Conservation (phyloP, 2,888 invertebrate genomes). For the Scotopteryx bipunctaria region DNA sequence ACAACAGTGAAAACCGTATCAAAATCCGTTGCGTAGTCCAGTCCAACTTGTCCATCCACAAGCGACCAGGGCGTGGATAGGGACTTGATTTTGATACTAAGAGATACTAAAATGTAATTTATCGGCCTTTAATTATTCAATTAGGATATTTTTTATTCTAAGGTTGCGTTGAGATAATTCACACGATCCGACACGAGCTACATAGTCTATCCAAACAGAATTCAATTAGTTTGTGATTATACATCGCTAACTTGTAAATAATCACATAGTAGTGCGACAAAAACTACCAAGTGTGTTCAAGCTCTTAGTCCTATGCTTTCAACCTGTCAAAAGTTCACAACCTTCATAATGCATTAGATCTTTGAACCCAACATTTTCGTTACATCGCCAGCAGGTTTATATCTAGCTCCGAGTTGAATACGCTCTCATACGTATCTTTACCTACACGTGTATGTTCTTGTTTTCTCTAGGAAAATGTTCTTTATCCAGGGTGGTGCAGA, state of each 20-base stretch:
- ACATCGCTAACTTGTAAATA: neutral
- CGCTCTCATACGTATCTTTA: neutral
- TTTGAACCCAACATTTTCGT: slow-evolving; percentile 23
- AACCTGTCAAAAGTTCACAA: slow-evolving; percentile 27
- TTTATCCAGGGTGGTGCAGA: too few species aligned
- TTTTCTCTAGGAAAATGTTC: neutral
- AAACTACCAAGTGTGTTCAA: slow-evolving; percentile 10
- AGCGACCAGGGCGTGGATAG: too few species aligned
- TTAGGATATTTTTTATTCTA: neutral
- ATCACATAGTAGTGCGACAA: neutral
- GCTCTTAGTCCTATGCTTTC: slow-evolving; percentile 17
- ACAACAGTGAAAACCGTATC: too few species aligned
- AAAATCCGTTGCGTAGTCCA: too few species aligned
- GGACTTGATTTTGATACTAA: too few species aligned
- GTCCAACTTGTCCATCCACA: too few species aligned
- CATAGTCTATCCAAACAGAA: neutral
- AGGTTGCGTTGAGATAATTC: neutral
- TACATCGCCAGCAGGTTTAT: slow-evolving; percentile 16
- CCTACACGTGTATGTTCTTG: neutral
- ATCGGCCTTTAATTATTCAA: neutral
- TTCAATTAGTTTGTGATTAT: neutral
- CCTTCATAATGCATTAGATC: slow-evolving; percentile 27
- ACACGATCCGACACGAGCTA: neutral
- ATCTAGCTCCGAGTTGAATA: slow-evolving; percentile 9
- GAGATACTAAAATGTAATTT: neutral